Conservation (phyloP, 2,113 vertebrate species). For the Perognathus longimembris region DNA sequence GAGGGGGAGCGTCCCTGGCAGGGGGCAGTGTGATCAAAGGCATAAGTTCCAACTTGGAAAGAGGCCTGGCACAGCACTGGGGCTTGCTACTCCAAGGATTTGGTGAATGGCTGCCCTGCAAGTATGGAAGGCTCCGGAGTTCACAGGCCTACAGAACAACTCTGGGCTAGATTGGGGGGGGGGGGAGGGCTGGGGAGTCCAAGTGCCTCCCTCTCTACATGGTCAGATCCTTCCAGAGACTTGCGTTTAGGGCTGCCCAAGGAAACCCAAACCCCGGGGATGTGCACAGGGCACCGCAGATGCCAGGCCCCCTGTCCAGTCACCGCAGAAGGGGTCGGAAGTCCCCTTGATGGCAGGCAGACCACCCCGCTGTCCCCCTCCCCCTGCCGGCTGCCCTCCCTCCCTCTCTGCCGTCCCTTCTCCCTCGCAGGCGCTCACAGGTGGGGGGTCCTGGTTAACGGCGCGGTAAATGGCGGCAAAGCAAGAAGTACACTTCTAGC, state of each 20-base stretch:
- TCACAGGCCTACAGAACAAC: not conserved
- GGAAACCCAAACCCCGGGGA: too few species aligned
- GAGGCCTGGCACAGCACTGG: not conserved
- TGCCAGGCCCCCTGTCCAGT: not conserved
- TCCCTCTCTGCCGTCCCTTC: not conserved
- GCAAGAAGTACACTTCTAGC: not conserved
- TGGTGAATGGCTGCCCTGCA: not conserved
- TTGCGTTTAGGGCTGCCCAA: not conserved
- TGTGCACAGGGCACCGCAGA: not conserved
- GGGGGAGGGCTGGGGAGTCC: too few species aligned
- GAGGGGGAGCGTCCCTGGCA: not conserved
- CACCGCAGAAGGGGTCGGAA: rapidly evolving
- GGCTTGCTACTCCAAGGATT: not conserved
- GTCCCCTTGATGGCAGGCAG: not conserved
- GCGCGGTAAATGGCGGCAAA: not conserved
- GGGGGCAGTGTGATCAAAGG: not conserved
- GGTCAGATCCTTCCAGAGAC: not conserved
- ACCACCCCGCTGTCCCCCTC: not conserved
- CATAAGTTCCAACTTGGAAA: not conserved
- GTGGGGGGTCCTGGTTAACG: rapidly evolving
- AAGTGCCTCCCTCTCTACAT: not conserved
- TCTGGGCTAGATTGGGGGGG: not conserved
- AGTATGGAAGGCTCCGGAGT: not conserved
- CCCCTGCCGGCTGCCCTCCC: not conserved
- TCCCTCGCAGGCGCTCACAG: not conserved